These are phyloP conservation scores for Catharus bicknelli DNA, from an alignment of 2,113 vertebrate species.

Conservation along the genomic window DNA sequence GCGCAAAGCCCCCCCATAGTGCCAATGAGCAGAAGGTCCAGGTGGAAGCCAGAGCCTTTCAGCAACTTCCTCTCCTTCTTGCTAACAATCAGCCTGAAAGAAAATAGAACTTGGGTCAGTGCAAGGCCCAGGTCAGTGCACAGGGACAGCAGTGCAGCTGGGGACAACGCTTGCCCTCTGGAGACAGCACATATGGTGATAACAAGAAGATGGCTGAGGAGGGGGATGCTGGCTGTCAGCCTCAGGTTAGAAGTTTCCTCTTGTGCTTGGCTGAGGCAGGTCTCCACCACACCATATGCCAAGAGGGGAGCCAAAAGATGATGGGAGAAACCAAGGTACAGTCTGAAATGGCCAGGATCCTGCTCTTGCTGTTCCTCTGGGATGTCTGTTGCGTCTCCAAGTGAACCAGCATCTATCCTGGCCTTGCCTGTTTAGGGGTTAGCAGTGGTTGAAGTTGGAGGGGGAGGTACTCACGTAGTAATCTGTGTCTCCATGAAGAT, in stretches of 20 bases:
- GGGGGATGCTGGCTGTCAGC: not conserved
- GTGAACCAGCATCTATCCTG: not conserved
- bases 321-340: not conserved
- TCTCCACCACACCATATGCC: not conserved
- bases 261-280: not conserved
- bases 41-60: conserved; percentile 96
- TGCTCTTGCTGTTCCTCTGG: not conserved
- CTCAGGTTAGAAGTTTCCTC: not conserved
- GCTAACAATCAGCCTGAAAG: conserved; percentile 90
- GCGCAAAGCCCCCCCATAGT: conserved; percentile 90
- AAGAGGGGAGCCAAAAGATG: not conserved
- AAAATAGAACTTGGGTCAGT: not conserved
- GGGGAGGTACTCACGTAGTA: conserved; percentile 85
- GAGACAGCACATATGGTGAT: not conserved
- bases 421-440: not conserved
- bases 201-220: not conserved
- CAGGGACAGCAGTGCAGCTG: not conserved
- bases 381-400: not conserved
- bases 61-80: conserved; percentile 91
- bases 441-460: not conserved
- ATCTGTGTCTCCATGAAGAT: conserved; percentile 99
- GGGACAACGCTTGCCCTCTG: not conserved
- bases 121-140: not conserved
- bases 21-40: conserved; percentile 94
- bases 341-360: not conserved